Evolutionary conservation across 2,797 vertebrate species (phyloP).

Genomic region (Pogoniulus pusillus): DNA sequence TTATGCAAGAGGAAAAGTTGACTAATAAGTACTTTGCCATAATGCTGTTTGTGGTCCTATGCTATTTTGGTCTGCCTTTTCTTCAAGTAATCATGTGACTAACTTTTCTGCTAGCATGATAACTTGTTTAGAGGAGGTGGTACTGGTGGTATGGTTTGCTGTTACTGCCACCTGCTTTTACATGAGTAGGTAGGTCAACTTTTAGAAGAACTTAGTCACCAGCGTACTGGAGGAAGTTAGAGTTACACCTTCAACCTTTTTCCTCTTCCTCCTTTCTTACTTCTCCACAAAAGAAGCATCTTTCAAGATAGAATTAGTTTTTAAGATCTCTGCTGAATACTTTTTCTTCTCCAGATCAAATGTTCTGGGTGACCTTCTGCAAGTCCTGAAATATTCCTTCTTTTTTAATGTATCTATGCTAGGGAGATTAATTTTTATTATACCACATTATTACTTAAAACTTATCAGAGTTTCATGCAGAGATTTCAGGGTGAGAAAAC

Average conservation of each 20-base stretch:
- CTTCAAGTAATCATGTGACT: background rate
- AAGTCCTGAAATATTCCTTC: background rate
- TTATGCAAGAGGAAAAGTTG: background rate
- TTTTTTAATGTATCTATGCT: background rate
- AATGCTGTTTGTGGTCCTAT: background rate
- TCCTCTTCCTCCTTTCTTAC: background rate
- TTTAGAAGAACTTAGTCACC: background rate
- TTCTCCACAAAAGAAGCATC: background rate
- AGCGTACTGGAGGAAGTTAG: background rate
- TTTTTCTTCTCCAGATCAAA: background rate
- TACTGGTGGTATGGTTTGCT: background rate
- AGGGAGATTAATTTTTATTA: background rate
- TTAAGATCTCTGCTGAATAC: background rate
- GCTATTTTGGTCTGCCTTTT: background rate
- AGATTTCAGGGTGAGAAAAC: background rate
- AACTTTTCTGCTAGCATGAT: background rate
- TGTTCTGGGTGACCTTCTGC: background rate
- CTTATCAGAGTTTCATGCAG: background rate
- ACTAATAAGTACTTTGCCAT: background rate
- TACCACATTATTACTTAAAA: background rate
- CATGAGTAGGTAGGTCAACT: background rate
- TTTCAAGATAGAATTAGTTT: background rate
- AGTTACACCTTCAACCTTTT: background rate
- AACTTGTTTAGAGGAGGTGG: background rate
- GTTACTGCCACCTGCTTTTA: background rate